phyloP scores from a whole-genome alignment of 2,113 vertebrate species.

The Syngnathus floridae region DNA sequence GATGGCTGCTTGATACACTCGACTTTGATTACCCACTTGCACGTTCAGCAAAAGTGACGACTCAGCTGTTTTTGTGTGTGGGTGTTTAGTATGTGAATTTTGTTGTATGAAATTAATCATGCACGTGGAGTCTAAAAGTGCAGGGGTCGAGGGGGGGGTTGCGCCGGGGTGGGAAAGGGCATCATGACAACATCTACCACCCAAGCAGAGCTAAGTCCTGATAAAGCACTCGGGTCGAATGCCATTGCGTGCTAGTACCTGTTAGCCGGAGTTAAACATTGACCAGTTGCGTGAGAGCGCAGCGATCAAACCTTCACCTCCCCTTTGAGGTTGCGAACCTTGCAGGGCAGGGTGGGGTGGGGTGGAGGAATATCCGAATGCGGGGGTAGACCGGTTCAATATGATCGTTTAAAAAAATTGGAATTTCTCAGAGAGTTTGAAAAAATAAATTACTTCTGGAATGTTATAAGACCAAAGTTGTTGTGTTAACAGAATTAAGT shows the following conservation, averaged over 20 bases:
- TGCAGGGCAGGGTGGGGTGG: slow-evolving; percentile 7
- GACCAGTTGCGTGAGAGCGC: slow-evolving; percentile 73
- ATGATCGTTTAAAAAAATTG: neutral
- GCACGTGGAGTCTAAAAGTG: neutral
- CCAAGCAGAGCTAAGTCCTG: slow-evolving; percentile 30
- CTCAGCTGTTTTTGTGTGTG: too few relatives aligned
- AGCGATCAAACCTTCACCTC: slow-evolving; percentile 56
- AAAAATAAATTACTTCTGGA: too few relatives aligned
- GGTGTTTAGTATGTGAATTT: too few relatives aligned
- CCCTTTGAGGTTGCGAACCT: slow-evolving; percentile 56
- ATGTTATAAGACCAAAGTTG: too few relatives aligned
- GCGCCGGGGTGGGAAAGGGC: slow-evolving; percentile 4
- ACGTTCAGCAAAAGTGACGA: too few relatives aligned
- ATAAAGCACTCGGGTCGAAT: slow-evolving; percentile 34
- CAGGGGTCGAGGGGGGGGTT: neutral
- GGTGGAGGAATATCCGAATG: slow-evolving; percentile 17
- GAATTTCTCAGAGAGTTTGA: too few relatives aligned
- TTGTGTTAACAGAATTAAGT: too few relatives aligned
- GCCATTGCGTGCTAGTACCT: slow-evolving; percentile 64
- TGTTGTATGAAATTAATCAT: too few relatives aligned
- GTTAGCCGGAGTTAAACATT: slow-evolving; percentile 70
- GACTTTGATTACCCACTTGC: too few relatives aligned
- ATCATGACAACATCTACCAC: slow-evolving; percentile 28
- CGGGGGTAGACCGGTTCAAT: slow-evolving; percentile 43
- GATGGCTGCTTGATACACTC: too few relatives aligned